phyloP scores from a whole-genome alignment of 2,797 vertebrate species.

The Alcedo quadribrachys region DNA sequence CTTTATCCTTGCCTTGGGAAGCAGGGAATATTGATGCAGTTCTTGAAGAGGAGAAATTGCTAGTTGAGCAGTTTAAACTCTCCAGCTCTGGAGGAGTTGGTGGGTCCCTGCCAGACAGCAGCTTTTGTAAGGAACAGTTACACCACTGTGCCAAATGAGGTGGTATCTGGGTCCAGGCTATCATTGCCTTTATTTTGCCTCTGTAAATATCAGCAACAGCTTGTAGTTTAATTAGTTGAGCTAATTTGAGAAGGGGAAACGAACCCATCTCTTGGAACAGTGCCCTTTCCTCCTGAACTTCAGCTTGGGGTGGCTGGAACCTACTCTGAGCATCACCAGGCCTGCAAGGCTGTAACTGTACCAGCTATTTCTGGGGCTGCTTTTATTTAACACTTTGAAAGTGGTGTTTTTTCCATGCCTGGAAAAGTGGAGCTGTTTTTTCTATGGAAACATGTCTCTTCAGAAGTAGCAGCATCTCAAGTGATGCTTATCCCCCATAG shows the following conservation, averaged over 20 bases:
- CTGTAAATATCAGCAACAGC: background rate
- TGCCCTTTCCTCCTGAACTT: background rate
- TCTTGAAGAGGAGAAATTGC: background rate
- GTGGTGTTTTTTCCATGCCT: accelerated
- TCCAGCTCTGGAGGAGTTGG: background rate
- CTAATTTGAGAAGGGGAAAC: background rate
- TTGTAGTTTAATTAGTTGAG: background rate
- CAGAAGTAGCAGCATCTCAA: background rate
- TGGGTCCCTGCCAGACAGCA: background rate
- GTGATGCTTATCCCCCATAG: background rate
- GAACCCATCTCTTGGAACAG: background rate
- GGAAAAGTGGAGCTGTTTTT: background rate
- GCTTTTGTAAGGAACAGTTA: background rate
- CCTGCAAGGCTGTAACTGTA: background rate
- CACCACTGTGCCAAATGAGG: background rate
- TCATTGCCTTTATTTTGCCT: background rate
- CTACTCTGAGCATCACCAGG: background rate
- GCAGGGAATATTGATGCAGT: background rate
- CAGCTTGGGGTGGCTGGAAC: background rate
- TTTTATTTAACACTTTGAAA: background rate
- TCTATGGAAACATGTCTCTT: background rate
- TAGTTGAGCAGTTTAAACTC: background rate
- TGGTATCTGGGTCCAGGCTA: background rate
- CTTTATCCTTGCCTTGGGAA: background rate
- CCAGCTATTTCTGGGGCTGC: background rate